Evolutionary conservation across 2,888 invertebrate species (phyloP).

Genomic region (Danaus chrysippus): DNA sequence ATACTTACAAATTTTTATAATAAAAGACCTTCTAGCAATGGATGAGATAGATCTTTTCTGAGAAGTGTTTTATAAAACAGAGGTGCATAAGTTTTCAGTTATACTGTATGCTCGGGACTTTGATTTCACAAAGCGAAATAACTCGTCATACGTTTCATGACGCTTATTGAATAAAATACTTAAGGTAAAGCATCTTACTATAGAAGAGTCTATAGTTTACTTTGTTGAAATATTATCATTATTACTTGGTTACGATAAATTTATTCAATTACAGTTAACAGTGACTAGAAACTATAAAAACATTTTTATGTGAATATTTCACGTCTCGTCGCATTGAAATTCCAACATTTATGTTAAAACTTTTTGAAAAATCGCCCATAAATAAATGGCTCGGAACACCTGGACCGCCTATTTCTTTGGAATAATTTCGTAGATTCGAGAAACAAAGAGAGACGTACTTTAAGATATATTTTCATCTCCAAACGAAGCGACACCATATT

Average conservation of each 20-base stretch:
- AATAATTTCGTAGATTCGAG: conserved; percentile 75
- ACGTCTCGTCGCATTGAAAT: conserved; percentile 7
- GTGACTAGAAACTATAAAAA: conserved; percentile 7
- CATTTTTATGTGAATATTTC: conserved; percentile 7
- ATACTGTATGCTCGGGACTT: conserved; percentile 54
- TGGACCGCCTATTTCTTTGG: conserved; percentile 43
- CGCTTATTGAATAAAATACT: conserved; percentile 10
- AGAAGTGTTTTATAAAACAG: conserved; percentile 26
- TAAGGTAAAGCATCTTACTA: not conserved
- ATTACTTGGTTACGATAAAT: conserved; percentile 1
- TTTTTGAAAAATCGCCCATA: conserved; percentile 21
- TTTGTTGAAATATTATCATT: not conserved
- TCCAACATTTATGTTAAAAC: conserved; percentile 17
- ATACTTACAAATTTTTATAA: too few species aligned
- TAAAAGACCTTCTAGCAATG: too few species aligned
- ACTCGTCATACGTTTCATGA: conserved; percentile 11
- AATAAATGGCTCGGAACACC: conserved; percentile 37
- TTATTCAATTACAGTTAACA: conserved; percentile 1
- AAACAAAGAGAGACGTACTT: conserved; percentile 72
- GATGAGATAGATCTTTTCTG: too few species aligned
- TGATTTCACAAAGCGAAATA: conserved; percentile 36
- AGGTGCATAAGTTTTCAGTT: conserved; percentile 64
- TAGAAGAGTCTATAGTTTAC: too few species aligned
- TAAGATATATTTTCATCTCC: conserved; percentile 3
- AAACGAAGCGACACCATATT: not conserved